Conservation (phyloP, 2,888 invertebrate species). For the Athrips mouffetella region DNA sequence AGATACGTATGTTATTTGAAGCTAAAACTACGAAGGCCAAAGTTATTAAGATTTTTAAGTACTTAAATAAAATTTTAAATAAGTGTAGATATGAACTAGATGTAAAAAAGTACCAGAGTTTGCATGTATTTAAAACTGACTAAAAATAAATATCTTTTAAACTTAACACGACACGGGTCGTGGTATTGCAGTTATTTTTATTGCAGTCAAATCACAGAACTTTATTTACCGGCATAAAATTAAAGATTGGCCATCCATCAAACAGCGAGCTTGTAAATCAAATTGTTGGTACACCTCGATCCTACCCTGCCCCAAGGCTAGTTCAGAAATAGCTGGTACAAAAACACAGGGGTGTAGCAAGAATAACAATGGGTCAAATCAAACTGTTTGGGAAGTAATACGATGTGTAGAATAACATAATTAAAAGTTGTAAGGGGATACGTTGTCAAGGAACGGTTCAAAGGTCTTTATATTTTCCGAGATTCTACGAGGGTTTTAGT, state of each 20-base stretch:
- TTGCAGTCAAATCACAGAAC: background rate
- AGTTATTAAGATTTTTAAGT: too few relatives aligned
- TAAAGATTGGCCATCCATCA: background rate
- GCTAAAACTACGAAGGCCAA: too few relatives aligned
- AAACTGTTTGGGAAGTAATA: background rate
- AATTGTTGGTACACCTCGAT: conserved; percentile 6
- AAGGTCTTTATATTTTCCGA: too few relatives aligned
- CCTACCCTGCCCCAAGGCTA: conserved; percentile 1
- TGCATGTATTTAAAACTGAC: too few relatives aligned
- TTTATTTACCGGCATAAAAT: background rate
- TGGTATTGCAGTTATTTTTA: background rate
- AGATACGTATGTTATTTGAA: too few relatives aligned
- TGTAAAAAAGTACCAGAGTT: too few relatives aligned
- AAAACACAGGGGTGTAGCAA: conserved; percentile 14
- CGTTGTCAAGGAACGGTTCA: too few relatives aligned
- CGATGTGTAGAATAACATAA: conserved; percentile 5
- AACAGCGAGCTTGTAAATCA: conserved; percentile 11
- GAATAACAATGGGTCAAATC: conserved; percentile 5
- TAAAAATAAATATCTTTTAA: too few relatives aligned
- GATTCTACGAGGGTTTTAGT: too few relatives aligned
- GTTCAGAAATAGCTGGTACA: conserved; percentile 6
- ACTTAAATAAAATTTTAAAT: too few relatives aligned
- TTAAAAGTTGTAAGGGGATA: too few relatives aligned
- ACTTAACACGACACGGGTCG: background rate
- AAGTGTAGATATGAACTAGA: too few relatives aligned